Evolutionary conservation across 2,113 vertebrate genomes (phyloP).

Genomic region (Trichechus manatus): DNA sequence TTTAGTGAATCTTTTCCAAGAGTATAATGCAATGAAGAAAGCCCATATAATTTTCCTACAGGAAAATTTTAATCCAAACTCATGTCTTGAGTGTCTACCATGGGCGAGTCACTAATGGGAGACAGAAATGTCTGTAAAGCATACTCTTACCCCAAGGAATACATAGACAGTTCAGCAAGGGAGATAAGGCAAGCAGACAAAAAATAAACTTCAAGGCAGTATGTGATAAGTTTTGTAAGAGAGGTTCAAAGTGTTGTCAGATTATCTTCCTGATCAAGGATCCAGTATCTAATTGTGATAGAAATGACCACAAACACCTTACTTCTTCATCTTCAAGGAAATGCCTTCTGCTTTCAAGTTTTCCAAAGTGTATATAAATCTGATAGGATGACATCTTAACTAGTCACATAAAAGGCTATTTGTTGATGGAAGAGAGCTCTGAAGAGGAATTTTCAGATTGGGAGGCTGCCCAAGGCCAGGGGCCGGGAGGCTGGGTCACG

Average conservation of each 20-base stretch:
- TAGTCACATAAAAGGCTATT: not conserved
- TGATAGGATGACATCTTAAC: not conserved
- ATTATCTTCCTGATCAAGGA: not conserved
- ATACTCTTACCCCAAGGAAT: not conserved
- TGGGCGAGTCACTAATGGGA: not conserved
- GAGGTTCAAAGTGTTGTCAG: conserved; percentile 10
- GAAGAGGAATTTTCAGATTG: not conserved
- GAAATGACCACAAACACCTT: conserved; percentile 40
- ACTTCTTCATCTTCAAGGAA: not conserved
- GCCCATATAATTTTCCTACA: not conserved
- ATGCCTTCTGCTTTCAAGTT: not conserved
- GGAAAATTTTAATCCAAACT: conserved; percentile 20
- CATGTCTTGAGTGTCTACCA: not conserved
- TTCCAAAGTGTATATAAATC: conserved; percentile 7
- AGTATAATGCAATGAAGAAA: not conserved
- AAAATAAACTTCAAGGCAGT: conserved; percentile 49
- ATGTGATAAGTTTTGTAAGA: conserved; percentile 31
- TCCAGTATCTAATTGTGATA: not conserved
- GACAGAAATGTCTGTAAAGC: not conserved
- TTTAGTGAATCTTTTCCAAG: conserved; percentile 5
- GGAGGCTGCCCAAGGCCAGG: not conserved
- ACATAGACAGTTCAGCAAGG: not conserved
- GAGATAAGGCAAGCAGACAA: not conserved
- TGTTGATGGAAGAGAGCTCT: not conserved
- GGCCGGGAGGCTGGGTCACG: not conserved